Conservation (phyloP, 2,888 invertebrate genomes). For the Oxyteleia sp. region DNA sequence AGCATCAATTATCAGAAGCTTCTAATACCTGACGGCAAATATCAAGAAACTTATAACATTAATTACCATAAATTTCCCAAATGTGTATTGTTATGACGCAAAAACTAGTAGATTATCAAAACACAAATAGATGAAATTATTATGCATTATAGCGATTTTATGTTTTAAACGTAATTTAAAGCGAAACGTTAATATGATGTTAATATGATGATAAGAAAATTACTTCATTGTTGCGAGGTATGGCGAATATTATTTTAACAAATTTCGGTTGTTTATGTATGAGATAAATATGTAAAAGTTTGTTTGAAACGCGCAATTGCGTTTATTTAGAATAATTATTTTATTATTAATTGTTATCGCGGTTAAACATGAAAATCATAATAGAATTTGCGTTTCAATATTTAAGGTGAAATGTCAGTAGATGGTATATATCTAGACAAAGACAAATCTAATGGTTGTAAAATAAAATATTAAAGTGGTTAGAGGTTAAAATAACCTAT, state of each 20-base stretch:
- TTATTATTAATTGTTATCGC: no score
- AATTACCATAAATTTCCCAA: constrained; percentile 42
- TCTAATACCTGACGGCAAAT: constrained; percentile 38
- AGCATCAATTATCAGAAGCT: constrained; percentile 47
- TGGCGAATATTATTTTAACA: constrained; percentile 1
- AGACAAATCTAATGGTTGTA: no score
- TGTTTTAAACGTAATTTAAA: constrained; percentile 4
- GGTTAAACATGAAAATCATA: no score
- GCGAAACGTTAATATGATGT: constrained; percentile 1
- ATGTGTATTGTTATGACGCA: constrained; percentile 6
- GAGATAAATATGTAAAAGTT: no score
- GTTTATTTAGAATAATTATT: no score
- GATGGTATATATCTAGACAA: no score
- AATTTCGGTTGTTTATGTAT: no score
- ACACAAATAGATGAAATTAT: constrained; percentile 1
- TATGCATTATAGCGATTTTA: not conserved
- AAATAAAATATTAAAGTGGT: no score
- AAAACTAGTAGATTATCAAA: constrained; percentile 17
- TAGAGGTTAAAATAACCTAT: no score
- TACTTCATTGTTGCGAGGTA: not conserved
- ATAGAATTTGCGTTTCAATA: no score
- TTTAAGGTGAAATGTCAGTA: no score
- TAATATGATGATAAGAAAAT: constrained; percentile 4
- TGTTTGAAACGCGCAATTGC: no score
- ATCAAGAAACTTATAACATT: constrained; percentile 39